These are phyloP conservation scores for Loriculus beryllinus DNA, from an alignment of 2,797 vertebrate species.

Conservation along the genomic window DNA sequence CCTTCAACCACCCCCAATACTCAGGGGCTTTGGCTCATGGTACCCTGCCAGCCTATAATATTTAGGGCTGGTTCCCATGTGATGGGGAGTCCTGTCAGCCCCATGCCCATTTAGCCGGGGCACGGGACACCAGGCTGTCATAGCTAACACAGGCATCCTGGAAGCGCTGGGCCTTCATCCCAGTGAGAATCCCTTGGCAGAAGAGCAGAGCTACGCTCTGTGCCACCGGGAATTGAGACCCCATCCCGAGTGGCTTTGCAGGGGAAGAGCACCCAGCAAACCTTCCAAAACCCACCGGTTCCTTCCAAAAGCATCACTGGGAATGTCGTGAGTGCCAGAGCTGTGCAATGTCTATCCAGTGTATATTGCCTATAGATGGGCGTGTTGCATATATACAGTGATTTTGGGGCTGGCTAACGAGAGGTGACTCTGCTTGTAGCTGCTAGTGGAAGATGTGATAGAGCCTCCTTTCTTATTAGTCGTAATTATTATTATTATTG, in stretches of 20 bases:
- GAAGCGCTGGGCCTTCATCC: not conserved
- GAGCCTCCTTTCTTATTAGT: not conserved
- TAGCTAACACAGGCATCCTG: rapidly evolving
- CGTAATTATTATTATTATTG: not conserved
- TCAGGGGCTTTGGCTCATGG: rapidly evolving
- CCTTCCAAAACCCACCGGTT: not conserved
- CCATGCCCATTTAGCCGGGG: rapidly evolving
- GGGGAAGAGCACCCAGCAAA: not conserved
- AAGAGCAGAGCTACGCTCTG: rapidly evolving
- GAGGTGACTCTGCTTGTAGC: not conserved
- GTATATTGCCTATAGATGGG: not conserved
- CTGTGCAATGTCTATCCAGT: not conserved
- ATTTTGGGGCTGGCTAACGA: not conserved
- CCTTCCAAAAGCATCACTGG: not conserved
- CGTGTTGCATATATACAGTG: not conserved
- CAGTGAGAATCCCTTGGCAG: not conserved
- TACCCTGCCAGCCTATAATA: not conserved
- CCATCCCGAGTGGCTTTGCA: not conserved
- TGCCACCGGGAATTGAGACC: not conserved
- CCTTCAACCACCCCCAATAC: not conserved
- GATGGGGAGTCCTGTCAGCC: not conserved
- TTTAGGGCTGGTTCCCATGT: not conserved
- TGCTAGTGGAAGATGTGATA: not conserved
- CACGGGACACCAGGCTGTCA: rapidly evolving
- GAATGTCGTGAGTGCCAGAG: not conserved